These are phyloP conservation scores for Psophia crepitans DNA, from an alignment of 2,113 vertebrate genomes.

Conservation along the genomic window DNA sequence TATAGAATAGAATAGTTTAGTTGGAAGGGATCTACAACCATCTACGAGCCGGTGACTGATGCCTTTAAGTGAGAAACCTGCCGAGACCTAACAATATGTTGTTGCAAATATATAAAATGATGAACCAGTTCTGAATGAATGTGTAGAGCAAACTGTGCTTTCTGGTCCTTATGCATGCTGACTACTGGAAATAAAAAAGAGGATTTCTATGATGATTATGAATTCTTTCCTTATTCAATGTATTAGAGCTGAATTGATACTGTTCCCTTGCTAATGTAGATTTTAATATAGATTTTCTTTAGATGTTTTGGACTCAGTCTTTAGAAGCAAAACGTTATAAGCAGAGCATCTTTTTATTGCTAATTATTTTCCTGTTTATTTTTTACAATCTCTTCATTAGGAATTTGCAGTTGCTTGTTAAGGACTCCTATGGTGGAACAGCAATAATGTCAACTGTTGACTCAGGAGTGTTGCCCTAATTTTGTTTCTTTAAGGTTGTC, in stretches of 20 bases:
- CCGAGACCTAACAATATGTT: accelerated
- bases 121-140: neutral
- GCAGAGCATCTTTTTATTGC: neutral
- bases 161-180: neutral
- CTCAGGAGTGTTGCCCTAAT: conserved; percentile 32
- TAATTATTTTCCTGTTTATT: conserved; percentile 32
- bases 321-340: neutral
- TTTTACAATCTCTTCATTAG: neutral
- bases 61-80: neutral
- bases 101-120: neutral
- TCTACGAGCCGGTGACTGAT: accelerated
- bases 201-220: accelerated
- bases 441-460: conserved; percentile 41
- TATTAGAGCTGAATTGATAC: neutral
- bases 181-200: neutral
- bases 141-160: neutral
- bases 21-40: neutral
- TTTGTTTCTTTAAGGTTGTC: conserved; percentile 45
- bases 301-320: neutral
- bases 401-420: neutral
- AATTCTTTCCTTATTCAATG: neutral
- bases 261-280: neutral
- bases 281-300: neutral
- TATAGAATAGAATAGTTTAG: neutral
- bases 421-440: conserved; percentile 2